Conservation (phyloP, 2,113 vertebrate genomes). For the Telmatochromis sp. region DNA sequence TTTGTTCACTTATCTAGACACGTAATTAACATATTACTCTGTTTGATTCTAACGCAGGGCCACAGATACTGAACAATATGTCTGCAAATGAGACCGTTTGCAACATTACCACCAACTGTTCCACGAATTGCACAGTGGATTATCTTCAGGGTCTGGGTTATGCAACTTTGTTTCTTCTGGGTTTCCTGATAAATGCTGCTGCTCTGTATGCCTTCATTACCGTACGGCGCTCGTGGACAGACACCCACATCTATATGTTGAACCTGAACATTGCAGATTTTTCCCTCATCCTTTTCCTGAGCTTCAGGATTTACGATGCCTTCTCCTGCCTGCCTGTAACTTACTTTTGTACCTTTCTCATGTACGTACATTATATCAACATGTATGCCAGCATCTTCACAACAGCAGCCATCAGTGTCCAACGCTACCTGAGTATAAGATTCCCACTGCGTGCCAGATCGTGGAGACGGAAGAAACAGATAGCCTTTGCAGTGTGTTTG, state of each 20-base stretch:
- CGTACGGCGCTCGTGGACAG: conserved; percentile 39
- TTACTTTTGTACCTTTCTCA: conserved; percentile 27
- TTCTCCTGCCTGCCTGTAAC: neutral
- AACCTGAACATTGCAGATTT: conserved; percentile 58
- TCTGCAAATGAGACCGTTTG: neutral
- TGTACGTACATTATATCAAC: conserved; percentile 56
- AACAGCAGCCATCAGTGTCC: conserved; percentile 53
- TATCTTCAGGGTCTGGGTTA: conserved; percentile 27
- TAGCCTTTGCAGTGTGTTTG: conserved; percentile 33
- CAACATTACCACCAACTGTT: neutral
- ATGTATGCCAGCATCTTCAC: conserved; percentile 69
- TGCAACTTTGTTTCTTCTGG: conserved; percentile 34
- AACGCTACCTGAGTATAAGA: conserved; percentile 51
- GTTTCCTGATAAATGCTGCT: conserved; percentile 43
- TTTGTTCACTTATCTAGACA: neutral
- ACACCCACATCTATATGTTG: conserved; percentile 66
- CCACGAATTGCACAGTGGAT: neutral
- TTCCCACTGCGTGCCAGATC: conserved; percentile 44
- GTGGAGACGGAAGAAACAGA: conserved; percentile 26
- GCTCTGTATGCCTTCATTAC: conserved; percentile 39
- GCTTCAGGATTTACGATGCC: conserved; percentile 49
- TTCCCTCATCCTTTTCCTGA: conserved; percentile 55
- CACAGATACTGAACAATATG: neutral
- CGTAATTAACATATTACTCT: neutral
- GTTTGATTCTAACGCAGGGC: neutral